phyloP scores from a whole-genome alignment of 2,113 vertebrate genomes.

The Hippocampus guttulatus region DNA sequence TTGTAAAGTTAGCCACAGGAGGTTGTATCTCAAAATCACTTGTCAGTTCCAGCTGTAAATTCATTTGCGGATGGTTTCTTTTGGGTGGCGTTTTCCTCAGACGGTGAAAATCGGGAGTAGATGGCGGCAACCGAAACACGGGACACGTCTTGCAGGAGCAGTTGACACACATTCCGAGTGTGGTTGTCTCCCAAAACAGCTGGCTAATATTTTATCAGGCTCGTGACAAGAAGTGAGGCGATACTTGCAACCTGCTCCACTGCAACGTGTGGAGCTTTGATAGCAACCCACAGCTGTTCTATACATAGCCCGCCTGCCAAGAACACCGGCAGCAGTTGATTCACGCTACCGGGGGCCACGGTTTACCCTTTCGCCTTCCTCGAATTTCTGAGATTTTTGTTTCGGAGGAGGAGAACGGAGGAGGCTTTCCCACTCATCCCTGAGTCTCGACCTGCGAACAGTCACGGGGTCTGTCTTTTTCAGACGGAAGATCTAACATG shows the following conservation, averaged over 20 bases:
- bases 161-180: conserved; percentile 62
- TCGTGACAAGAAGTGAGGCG: conserved; percentile 20
- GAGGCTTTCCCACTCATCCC: conserved; percentile 32
- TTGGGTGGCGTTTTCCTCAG: not conserved
- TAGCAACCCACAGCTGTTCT: conserved; percentile 28
- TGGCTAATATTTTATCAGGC: conserved; percentile 60
- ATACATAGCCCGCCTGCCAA: conserved; percentile 1
- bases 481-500: conserved; percentile 7
- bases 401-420: conserved; percentile 17
- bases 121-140: conserved; percentile 5
- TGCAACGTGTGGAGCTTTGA: conserved; percentile 16
- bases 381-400: conserved; percentile 4
- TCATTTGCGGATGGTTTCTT: too few relatives aligned
- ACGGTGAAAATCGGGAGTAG: not conserved
- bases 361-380: conserved; percentile 9
- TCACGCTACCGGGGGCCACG: conserved; percentile 1
- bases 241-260: conserved; percentile 27
- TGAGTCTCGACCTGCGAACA: conserved; percentile 44
- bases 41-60: too few relatives aligned
- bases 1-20: too few relatives aligned
- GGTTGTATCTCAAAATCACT: too few relatives aligned
- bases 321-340: conserved; percentile 4
- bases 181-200: conserved; percentile 51
- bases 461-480: conserved; percentile 39
- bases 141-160: conserved; percentile 28